A percentile compares a stretch with the other conserved stretches of the same genome.
phyloP scores from a whole-genome alignment of 1,140 invertebrate species.

The Medauroidea extradentata region DNA sequence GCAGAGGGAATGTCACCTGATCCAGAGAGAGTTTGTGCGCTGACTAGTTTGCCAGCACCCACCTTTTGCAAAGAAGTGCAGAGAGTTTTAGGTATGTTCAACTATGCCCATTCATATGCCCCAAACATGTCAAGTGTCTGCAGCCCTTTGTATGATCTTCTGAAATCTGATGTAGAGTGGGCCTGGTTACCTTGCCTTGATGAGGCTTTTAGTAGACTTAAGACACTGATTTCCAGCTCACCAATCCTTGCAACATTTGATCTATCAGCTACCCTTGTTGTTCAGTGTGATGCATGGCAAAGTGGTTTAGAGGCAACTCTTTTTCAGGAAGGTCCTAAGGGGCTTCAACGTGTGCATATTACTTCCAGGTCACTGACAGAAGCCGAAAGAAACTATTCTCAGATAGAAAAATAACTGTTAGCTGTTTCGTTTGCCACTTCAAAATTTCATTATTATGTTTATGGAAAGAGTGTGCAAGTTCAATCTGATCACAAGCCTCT shows the following conservation, averaged over 20 bases:
- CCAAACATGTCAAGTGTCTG: neutral
- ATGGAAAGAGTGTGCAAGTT: conserved; percentile 18
- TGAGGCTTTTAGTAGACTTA: neutral
- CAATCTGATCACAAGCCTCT: conserved; percentile 27
- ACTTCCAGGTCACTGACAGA: conserved; percentile 27
- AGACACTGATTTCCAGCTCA: neutral
- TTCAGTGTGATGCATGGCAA: neutral
- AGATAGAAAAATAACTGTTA: conserved; percentile 30
- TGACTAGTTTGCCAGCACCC: neutral
- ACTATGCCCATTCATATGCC: neutral
- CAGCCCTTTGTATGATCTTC: neutral
- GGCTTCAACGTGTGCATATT: conserved; percentile 12
- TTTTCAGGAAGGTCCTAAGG: conserved; percentile 15
- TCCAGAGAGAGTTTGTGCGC: neutral
- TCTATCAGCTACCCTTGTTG: neutral
- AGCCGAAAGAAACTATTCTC: conserved; percentile 29
- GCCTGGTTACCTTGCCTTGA: neutral
- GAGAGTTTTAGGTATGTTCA: neutral
- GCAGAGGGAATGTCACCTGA: too few species aligned
- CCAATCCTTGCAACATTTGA: neutral
- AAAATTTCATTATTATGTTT: conserved; percentile 28
- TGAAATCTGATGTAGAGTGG: neutral
- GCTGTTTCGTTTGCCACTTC: conserved; percentile 24
- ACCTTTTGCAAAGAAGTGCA: neutral
- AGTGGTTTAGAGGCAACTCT: neutral